Conservation (phyloP, 2,113 vertebrate species). For the Pachyramphus minor region DNA sequence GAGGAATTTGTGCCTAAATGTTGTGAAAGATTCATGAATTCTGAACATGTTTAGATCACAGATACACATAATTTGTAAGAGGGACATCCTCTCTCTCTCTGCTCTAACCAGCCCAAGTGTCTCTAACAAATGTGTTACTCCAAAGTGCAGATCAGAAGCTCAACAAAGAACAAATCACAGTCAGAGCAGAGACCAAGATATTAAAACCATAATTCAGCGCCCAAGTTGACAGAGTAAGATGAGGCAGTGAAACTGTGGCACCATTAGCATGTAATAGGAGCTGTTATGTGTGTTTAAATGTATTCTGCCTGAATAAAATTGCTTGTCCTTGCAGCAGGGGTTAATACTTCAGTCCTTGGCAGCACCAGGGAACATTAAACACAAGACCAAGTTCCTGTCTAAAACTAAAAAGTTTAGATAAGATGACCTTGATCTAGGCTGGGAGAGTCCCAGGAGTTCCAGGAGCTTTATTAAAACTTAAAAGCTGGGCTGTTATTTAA, state of each 20-base stretch:
- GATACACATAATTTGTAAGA: background rate
- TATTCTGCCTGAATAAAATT: background rate
- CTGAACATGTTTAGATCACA: background rate
- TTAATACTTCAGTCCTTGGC: background rate
- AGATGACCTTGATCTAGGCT: background rate
- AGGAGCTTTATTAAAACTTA: background rate
- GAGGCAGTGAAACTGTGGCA: background rate
- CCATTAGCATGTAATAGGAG: background rate
- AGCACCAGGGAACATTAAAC: background rate
- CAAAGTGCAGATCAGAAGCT: background rate
- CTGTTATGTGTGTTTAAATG: background rate
- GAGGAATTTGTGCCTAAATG: background rate
- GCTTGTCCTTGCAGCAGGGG: background rate
- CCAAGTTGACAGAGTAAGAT: background rate
- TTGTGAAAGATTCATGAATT: background rate
- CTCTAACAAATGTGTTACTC: background rate
- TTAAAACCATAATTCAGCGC: constrained; percentile 27
- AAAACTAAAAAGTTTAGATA: fast-evolving
- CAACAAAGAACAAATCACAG: background rate
- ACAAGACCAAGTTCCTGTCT: background rate
- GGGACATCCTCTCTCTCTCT: background rate
- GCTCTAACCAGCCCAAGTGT: background rate
- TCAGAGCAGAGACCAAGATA: background rate
- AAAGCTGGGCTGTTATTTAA: background rate
- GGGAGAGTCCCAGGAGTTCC: background rate